phyloP scores from a whole-genome alignment of 2,797 vertebrate genomes.

The Microhierax caerulescens region DNA sequence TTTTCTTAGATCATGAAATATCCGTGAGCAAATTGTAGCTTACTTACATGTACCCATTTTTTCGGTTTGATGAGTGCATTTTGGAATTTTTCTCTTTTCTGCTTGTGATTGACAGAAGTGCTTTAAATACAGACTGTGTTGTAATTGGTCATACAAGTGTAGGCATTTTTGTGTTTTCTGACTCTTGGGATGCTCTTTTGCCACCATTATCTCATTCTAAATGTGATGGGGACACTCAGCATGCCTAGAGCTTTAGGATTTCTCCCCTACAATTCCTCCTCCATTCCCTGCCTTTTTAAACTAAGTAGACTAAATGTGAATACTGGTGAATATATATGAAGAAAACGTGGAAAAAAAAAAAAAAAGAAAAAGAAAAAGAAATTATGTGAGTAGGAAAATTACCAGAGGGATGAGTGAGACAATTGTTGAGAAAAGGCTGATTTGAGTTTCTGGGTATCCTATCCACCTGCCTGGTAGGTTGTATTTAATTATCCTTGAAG shows the following conservation, averaged over 20 bases:
- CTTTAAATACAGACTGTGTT: not conserved
- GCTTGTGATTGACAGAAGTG: not conserved
- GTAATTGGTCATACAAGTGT: not conserved
- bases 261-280: not conserved
- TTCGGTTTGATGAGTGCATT: not conserved
- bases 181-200: not conserved
- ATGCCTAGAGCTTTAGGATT: not conserved
- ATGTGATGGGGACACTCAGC: not conserved
- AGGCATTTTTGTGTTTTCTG: not conserved
- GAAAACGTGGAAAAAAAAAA: not conserved
- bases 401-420: not conserved
- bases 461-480: not conserved
- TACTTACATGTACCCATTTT: not conserved
- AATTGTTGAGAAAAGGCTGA: not conserved
- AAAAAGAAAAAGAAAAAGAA: not conserved
- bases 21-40: not conserved
- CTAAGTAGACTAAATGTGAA: not conserved
- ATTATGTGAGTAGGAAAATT: not conserved
- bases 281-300: not conserved
- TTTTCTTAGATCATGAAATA: slow-evolving; percentile 6
- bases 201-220: not conserved
- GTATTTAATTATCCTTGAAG: not conserved
- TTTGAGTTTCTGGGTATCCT: not conserved
- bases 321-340: not conserved
- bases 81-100: not conserved